Percentiles rank a stretch among this genome's conserved stretches.
These are phyloP conservation scores for Trichogramma dendrolimi DNA, from an alignment of 2,888 invertebrate species.

Conservation along the genomic window DNA sequence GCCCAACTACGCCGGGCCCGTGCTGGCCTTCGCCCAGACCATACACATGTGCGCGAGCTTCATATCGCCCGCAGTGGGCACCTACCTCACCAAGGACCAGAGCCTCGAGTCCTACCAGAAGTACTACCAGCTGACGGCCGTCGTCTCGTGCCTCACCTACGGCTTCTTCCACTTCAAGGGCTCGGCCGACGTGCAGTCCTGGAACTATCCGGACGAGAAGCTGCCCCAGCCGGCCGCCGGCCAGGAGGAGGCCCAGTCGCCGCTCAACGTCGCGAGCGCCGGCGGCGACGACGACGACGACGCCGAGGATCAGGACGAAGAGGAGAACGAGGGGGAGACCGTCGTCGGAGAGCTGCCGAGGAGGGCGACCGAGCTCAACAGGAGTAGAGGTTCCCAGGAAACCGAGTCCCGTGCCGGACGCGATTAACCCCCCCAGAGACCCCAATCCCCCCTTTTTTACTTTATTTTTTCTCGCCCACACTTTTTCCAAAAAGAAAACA, in stretches of 20 bases:
- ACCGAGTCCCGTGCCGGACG: too few species aligned
- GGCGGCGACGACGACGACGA: conserved; percentile 42
- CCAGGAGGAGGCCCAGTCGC: conserved; percentile 43
- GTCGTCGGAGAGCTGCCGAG: conserved; percentile 3
- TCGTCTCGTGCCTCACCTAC: conserved; percentile 61
- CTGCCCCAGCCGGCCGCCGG: conserved; percentile 40
- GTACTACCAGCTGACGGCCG: conserved; percentile 63
- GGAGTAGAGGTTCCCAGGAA: too few species aligned
- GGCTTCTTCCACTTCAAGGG: conserved; percentile 65
- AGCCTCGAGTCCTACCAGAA: conserved; percentile 59
- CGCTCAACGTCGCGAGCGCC: conserved; percentile 44
- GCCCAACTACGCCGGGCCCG: conserved; percentile 72
- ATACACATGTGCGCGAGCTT: conserved; percentile 74
- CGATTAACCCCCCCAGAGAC: too few species aligned
- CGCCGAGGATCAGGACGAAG: conserved; percentile 43
- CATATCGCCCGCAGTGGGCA: conserved; percentile 63
- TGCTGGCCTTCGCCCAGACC: conserved; percentile 71
- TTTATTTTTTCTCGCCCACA: too few species aligned
- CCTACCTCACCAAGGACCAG: conserved; percentile 58
- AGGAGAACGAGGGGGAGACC: conserved; percentile 31
- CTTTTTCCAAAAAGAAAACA: too few species aligned
- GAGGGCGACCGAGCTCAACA: too few species aligned
- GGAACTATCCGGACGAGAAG: conserved; percentile 55
- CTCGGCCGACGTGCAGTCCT: conserved; percentile 60
- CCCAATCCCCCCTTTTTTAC: too few species aligned